phyloP scores from a whole-genome alignment of 2,113 vertebrate genomes.

The Tympanuchus pallidicinctus region DNA sequence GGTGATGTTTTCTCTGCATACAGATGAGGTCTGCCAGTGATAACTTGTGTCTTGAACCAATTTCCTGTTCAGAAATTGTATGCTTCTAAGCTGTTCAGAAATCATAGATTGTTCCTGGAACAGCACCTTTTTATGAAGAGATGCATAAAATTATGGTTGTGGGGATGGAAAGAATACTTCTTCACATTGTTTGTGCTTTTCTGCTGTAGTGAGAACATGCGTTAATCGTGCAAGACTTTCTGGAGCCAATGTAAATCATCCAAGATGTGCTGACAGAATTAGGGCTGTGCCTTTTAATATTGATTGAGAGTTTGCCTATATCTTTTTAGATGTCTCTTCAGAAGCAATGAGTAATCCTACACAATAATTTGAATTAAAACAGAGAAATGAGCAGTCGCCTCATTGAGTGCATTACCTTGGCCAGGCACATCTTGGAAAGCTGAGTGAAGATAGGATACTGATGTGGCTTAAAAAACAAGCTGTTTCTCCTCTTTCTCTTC shows the following conservation, averaged over 20 bases:
- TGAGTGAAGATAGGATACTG: neutral
- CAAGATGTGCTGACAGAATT: neutral
- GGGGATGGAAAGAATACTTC: neutral
- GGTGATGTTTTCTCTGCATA: constrained; percentile 30
- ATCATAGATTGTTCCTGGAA: neutral
- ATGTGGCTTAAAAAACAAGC: neutral
- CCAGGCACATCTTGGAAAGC: neutral
- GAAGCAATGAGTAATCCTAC: too few species aligned
- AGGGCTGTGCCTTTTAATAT: neutral
- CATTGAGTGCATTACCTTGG: neutral
- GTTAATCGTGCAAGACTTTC: neutral
- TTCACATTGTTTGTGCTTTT: neutral
- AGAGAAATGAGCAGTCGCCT: neutral
- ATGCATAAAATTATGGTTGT: neutral
- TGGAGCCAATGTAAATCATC: neutral
- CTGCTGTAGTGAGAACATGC: neutral
- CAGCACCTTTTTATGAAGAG: neutral
- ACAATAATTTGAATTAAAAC: too few species aligned
- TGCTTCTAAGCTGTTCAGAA: constrained; percentile 4
- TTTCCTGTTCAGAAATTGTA: constrained; percentile 51
- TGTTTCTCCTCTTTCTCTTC: neutral
- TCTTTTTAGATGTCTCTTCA: neutral
- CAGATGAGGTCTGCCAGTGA: constrained; percentile 42
- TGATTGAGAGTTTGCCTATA: neutral
- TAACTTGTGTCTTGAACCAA: constrained; percentile 47